A percentile compares a stretch with the other conserved stretches of the same genome.
Evolutionary conservation across 2,113 vertebrate species (phyloP).

Genomic region (Shinisaurus crocodilurus): DNA sequence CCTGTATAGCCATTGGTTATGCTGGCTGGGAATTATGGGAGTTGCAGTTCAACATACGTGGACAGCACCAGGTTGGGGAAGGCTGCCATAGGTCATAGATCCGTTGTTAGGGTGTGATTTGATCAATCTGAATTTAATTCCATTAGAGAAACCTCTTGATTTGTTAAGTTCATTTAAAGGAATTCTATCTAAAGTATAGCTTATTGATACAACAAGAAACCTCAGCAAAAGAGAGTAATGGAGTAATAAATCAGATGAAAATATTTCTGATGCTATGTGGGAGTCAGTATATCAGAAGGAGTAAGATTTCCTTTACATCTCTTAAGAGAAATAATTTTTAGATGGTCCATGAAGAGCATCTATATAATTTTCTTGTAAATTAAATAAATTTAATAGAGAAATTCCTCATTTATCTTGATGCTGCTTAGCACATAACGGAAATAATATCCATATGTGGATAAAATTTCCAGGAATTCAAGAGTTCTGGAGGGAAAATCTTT

Average conservation of each 20-base stretch:
- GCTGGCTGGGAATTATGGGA: too few relatives aligned
- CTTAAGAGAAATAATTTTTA: neutral
- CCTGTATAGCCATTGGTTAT: too few relatives aligned
- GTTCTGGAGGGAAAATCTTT: neutral
- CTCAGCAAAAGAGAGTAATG: neutral
- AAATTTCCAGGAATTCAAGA: neutral
- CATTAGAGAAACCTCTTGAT: neutral
- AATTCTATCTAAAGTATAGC: too few relatives aligned
- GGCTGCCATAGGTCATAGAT: neutral
- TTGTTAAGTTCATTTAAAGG: neutral
- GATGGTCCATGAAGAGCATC: neutral
- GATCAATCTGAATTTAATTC: neutral
- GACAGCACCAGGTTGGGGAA: too few relatives aligned
- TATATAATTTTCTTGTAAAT: neutral
- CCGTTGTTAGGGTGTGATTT: neutral
- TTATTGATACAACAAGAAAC: too few relatives aligned
- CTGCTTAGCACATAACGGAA: neutral
- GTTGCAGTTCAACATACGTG: too few relatives aligned
- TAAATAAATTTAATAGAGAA: neutral
- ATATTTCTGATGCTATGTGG: too few relatives aligned
- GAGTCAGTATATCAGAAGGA: neutral
- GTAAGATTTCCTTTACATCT: neutral
- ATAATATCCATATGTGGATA: neutral
- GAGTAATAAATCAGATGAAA: too few relatives aligned
- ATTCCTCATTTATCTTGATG: neutral